phyloP scores from a whole-genome alignment of 53 echinoderm and acorn worm species.

The Paelopatides confundens region DNA sequence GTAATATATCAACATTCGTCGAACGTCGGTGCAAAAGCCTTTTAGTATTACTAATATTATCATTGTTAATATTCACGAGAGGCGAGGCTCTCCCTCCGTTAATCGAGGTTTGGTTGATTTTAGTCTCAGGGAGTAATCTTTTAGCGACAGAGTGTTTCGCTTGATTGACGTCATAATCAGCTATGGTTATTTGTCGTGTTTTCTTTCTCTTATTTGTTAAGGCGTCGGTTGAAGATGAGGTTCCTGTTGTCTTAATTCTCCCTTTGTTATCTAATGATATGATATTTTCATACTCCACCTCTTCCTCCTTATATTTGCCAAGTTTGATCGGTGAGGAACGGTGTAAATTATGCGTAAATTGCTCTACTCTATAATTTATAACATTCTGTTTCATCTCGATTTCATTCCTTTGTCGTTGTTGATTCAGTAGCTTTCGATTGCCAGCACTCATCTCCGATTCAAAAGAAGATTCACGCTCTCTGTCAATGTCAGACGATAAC shows the following conservation, averaged over 20 bases:
- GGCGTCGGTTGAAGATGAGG: background rate
- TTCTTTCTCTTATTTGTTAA: conserved; percentile 16
- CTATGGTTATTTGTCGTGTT: conserved; percentile 38
- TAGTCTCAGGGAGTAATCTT: conserved; percentile 55
- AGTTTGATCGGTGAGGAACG: background rate
- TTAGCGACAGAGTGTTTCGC: conserved; percentile 70
- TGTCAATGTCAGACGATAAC: conserved; percentile 9
- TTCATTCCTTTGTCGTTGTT: conserved; percentile 35
- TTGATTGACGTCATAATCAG: conserved; percentile 63
- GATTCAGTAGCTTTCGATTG: background rate
- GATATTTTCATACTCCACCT: background rate
- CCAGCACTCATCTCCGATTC: conserved; percentile 40
- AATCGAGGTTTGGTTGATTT: background rate
- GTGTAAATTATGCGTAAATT: conserved; percentile 38
- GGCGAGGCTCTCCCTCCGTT: background rate
- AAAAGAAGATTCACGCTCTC: conserved; percentile 30
- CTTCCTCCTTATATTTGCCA: background rate
- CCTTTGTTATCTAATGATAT: background rate
- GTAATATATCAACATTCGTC: conserved; percentile 49
- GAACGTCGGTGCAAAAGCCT: conserved; percentile 24
- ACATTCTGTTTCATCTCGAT: conserved; percentile 54
- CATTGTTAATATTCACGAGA: background rate
- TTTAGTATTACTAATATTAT: background rate
- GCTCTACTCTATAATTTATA: conserved; percentile 66
- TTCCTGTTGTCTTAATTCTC: background rate